These are phyloP conservation scores for Platorchestia sp. DNA, from an alignment of 1,140 invertebrate species.

Conservation along the genomic window DNA sequence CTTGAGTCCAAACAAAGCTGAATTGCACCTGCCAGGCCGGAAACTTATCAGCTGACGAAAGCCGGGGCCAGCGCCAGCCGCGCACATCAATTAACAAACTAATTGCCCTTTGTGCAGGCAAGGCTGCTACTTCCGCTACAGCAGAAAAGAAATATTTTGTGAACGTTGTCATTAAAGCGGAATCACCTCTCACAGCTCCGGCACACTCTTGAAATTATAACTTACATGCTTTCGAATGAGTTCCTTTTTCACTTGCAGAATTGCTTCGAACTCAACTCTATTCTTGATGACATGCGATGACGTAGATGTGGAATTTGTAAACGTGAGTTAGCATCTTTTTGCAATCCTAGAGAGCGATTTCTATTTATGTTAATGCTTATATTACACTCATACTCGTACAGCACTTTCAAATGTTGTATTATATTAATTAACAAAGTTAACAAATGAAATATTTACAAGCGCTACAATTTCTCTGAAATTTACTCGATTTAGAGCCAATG, in stretches of 20 bases:
- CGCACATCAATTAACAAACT: conserved; percentile 29
- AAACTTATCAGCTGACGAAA: not conserved
- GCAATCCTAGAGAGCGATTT: too few species aligned
- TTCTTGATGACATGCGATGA: too few species aligned
- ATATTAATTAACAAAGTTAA: too few species aligned
- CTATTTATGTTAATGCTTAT: too few species aligned
- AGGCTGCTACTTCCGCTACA: not conserved
- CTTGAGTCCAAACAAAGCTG: not conserved
- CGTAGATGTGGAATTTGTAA: too few species aligned
- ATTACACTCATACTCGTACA: too few species aligned
- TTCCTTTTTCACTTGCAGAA: not conserved
- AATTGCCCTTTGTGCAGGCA: not conserved
- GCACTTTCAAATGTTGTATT: too few species aligned
- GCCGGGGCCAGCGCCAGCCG: not conserved
- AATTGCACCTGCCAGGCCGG: not conserved
- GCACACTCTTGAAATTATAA: not conserved
- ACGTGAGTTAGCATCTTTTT: too few species aligned
- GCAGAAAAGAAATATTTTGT: not conserved
- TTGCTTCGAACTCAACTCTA: not conserved
- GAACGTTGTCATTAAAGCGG: not conserved
- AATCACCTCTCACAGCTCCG: not conserved
- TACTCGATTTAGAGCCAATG: too few species aligned
- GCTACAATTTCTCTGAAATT: too few species aligned
- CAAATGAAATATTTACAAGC: too few species aligned
- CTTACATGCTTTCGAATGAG: too few species aligned